Base-by-base conservation (phyloP, 2,113 vertebrate genomes). In the Nannobrachium achirus region DNA sequence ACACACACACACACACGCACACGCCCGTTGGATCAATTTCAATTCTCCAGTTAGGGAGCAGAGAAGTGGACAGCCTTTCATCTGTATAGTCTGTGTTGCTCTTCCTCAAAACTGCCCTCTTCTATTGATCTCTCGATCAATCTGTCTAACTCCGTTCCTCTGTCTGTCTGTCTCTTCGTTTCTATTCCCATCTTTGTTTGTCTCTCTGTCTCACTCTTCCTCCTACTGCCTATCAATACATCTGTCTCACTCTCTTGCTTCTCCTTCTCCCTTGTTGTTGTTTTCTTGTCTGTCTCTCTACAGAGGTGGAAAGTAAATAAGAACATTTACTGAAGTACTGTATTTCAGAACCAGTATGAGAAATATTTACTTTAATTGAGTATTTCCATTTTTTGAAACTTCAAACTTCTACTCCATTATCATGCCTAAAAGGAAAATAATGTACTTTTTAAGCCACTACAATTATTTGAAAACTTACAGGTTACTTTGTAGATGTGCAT, bases 11-110 rank as follows among this genome's bases (percentile, higher is more conserved):
- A 48, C 45, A 44, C 41, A 58, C 18, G 57, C 56, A 19, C 42
- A 46, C 14, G 66, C 71, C 46, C 78, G 61, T 16, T 3, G 58
- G 80, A 89, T 89, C 89, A 89, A 90, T 90, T 89, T 84, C 83
- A 90, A 89, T 91, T 89, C 85, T 79, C 67, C 66, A 69, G 77
- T 86, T 77, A 78, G 70, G 57, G 77, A 87, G 76, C 80, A 81
- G 85, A 85, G 81, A 80, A 83, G 73, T 66, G 85, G 75, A 76
- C 63, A 82, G 75, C 66, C 86, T 86, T 88, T 91, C 82, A 91
- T 91, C 80, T 88, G 77, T 68, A 81, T 74, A 68, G 63, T 56
- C 61, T 76, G 44, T 52, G 74, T 64, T 56, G 45, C 73, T 86
- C 75, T 72, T 77, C 69, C 64, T 76, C 78, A 48, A 67, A 70